Conservation (phyloP, 1,140 invertebrate species). For the Condylostylus longicornis region DNA sequence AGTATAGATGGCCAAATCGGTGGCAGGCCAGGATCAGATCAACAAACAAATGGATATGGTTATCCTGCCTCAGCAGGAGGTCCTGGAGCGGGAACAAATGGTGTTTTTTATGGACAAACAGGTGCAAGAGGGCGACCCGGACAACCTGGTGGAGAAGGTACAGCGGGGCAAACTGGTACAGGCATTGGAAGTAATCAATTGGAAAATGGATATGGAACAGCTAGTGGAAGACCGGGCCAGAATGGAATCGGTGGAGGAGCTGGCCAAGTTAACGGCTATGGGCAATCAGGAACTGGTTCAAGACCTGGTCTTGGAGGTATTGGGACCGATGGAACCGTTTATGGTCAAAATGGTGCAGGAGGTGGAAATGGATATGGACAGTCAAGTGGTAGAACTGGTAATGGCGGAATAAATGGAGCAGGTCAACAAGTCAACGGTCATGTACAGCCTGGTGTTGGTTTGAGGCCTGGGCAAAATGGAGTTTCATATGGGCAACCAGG, state of each 20-base stretch:
- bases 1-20: neutral
- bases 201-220: slow-evolving; percentile 3
- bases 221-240: slow-evolving; percentile 9
- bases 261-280: too few relatives aligned
- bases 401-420: neutral
- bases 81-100: neutral
- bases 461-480: slow-evolving; percentile 1
- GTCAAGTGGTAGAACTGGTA: slow-evolving; percentile 3
- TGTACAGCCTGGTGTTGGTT: neutral
- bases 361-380: slow-evolving; percentile 4
- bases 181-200: slow-evolving; percentile 2
- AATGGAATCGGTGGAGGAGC: slow-evolving; percentile 1
- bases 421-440: neutral
- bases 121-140: slow-evolving; percentile 7
- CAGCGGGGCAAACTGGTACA: neutral
- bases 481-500: slow-evolving; percentile 1
- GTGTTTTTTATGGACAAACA: neutral
- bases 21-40: neutral
- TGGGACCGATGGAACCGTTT: slow-evolving; percentile 7
- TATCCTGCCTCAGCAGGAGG: slow-evolving; percentile 4
- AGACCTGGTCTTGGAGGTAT: slow-evolving; percentile 6
- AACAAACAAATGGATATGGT: too few relatives aligned
- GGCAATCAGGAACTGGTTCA: slow-evolving; percentile 1
- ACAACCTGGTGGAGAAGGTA: neutral
- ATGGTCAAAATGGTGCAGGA: slow-evolving; percentile 1